Conservation (phyloP, 2,888 invertebrate species). For the Tetheella fluctuosa region DNA sequence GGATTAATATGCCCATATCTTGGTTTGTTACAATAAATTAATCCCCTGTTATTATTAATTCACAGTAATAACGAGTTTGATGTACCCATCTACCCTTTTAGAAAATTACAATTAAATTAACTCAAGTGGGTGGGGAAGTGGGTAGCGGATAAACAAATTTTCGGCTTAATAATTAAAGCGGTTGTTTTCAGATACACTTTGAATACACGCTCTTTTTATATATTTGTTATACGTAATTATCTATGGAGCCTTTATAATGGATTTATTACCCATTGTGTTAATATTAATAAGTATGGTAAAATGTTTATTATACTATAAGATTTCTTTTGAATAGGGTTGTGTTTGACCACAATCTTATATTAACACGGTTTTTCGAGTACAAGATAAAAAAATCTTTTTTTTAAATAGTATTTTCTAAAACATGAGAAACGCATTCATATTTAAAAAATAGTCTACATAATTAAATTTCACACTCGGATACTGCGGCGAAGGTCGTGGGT, state of each 20-base stretch:
- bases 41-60: constrained; percentile 10
- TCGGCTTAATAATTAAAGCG: constrained; percentile 10
- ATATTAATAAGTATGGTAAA: background rate
- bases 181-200: constrained; percentile 4
- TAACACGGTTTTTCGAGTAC: no score
- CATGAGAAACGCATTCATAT: no score
- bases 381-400: no score
- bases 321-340: no score
- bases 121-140: constrained; percentile 9
- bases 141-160: constrained; percentile 11
- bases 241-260: background rate
- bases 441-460: no score
- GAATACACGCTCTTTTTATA: constrained; percentile 1
- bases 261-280: background rate
- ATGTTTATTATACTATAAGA: no score
- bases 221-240: background rate
- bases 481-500: no score
- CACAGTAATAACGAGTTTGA: constrained; percentile 6
- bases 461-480: no score
- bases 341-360: no score
- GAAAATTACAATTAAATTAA: constrained; percentile 6
- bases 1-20: constrained; percentile 2
- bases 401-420: no score
- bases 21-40: constrained; percentile 8
- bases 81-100: constrained; percentile 12